These are phyloP conservation scores for Acromyrmex echinatior DNA, from an alignment of 1,140 invertebrate species.

Conservation along the genomic window DNA sequence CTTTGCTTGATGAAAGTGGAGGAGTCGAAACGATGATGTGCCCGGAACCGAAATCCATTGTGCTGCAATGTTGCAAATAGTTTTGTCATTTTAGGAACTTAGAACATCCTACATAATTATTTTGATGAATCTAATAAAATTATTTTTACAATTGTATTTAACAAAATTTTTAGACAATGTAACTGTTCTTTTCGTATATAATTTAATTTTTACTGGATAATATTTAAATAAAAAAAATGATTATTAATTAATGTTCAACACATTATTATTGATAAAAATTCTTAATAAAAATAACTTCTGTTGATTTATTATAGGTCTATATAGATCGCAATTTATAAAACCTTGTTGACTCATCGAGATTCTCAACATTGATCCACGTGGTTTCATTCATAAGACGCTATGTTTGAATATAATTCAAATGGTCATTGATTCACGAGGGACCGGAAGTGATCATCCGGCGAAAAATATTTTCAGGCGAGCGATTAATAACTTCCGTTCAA, in stretches of 20 bases:
- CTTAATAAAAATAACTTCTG: background rate
- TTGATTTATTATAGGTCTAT: background rate
- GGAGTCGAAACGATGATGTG: too few relatives aligned
- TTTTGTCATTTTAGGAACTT: too few relatives aligned
- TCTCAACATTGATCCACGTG: background rate
- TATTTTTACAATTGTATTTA: too few relatives aligned
- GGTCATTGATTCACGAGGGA: constrained; percentile 41
- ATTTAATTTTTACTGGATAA: constrained; percentile 16
- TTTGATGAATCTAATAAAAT: too few relatives aligned
- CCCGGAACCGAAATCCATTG: too few relatives aligned
- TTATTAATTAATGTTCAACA: background rate
- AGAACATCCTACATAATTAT: too few relatives aligned
- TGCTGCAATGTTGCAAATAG: too few relatives aligned
- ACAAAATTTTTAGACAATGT: too few relatives aligned
- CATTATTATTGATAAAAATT: background rate
- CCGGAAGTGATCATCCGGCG: constrained; percentile 40
- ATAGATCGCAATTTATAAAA: constrained; percentile 14
- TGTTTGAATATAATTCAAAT: constrained; percentile 51
- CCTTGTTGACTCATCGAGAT: background rate
- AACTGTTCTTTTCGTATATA: background rate
- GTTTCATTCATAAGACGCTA: background rate
- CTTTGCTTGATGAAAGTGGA: too few relatives aligned
- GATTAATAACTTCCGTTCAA: constrained; percentile 32
- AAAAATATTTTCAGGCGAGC: constrained; percentile 22
- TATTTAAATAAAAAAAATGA: background rate